phyloP scores from a whole-genome alignment of 2,888 invertebrate genomes.

The Nemurella pictetii region DNA sequence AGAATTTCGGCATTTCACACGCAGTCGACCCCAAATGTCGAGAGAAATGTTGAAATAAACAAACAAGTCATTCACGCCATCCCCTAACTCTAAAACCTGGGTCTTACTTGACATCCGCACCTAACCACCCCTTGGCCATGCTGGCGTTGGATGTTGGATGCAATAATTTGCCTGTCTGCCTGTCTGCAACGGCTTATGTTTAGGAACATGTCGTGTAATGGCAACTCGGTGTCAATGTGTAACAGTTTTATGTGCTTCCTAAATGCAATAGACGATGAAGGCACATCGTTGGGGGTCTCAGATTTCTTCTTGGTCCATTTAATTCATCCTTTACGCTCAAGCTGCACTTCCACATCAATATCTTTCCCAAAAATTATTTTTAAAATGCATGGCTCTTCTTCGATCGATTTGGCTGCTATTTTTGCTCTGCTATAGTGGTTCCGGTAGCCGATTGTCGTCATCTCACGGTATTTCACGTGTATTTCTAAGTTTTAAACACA shows the following conservation, averaged over 20 bases:
- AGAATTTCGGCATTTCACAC: neutral
- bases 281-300: neutral
- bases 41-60: neutral
- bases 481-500: neutral
- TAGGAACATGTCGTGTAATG: neutral
- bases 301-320: too few species aligned
- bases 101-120: neutral
- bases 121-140: neutral
- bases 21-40: constrained; percentile 2
- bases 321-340: too few species aligned
- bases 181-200: neutral
- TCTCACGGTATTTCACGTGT: too few species aligned
- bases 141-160: neutral
- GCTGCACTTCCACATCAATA: too few species aligned
- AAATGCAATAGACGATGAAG: neutral
- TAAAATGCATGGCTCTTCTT: too few species aligned
- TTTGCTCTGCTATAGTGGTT: too few species aligned
- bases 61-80: constrained; percentile 7
- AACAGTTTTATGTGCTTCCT: neutral
- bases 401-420: too few species aligned
- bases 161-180: neutral
- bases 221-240: neutral
- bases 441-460: too few species aligned
- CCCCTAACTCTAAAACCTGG: neutral
- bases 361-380: too few species aligned